Evolutionary conservation across 30 jellyfish, hydroid and myxozoan genomes (phyloP).

Genomic region (Turritopsis rubra): DNA sequence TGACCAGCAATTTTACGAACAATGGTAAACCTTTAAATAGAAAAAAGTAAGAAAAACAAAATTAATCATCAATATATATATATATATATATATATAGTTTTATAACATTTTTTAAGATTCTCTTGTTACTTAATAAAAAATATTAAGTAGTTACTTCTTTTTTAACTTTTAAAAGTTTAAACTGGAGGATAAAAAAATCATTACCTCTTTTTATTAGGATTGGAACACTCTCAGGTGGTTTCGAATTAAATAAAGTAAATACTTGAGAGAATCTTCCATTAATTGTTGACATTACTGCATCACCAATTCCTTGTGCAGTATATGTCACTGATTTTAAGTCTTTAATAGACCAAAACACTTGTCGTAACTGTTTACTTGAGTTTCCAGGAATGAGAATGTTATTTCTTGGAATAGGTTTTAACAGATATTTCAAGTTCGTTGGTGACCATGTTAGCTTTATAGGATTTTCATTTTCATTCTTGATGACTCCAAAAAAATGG

Average conservation of each 20-base stretch:
- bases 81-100: too few species aligned
- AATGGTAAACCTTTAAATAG: background rate
- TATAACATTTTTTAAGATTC: too few species aligned
- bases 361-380: background rate
- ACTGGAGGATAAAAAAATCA: background rate
- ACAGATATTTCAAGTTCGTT: background rate
- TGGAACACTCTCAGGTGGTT: slow-evolving; percentile 2
- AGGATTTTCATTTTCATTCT: background rate
- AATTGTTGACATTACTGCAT: background rate
- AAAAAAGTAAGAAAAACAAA: background rate
- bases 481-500: background rate
- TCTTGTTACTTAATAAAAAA: too few species aligned
- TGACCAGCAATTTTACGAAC: background rate
- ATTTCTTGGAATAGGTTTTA: background rate
- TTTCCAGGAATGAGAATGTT: background rate
- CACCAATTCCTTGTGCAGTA: background rate
- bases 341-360: background rate
- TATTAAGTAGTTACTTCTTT: too few species aligned
- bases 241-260: background rate
- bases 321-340: background rate
- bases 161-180: too few species aligned
- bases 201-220: background rate
- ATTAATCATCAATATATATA: background rate
- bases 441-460: background rate
- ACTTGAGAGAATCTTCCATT: background rate